phyloP scores from a whole-genome alignment of 2,888 invertebrate species.

The Apoda limacodes region DNA sequence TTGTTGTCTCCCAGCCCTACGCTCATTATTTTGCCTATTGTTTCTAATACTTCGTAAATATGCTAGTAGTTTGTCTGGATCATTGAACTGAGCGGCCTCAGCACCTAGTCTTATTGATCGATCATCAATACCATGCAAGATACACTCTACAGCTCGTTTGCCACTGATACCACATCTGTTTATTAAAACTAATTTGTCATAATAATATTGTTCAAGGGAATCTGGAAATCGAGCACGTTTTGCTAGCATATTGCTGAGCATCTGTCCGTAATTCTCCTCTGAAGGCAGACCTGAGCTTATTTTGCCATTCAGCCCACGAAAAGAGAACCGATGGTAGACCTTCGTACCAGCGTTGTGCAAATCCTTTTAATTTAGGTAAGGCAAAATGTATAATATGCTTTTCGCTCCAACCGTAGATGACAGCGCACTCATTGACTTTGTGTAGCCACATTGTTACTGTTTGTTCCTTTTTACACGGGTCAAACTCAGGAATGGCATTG shows the following conservation, averaged over 20 bases:
- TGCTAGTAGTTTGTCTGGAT: too few relatives aligned
- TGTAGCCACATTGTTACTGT: too few relatives aligned
- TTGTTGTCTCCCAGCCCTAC: too few relatives aligned
- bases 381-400: constrained; percentile 16
- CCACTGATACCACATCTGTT: constrained; percentile 10
- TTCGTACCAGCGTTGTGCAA: constrained; percentile 23
- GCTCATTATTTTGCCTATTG: too few relatives aligned
- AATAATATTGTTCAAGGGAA: constrained; percentile 13
- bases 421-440: too few relatives aligned
- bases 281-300: constrained; percentile 17
- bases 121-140: constrained; percentile 11
- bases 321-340: constrained; percentile 17
- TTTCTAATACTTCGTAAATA: too few relatives aligned
- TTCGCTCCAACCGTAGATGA: constrained; percentile 21
- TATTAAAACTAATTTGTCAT: constrained; percentile 15
- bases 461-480: too few relatives aligned
- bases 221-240: constrained; percentile 13
- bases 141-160: constrained; percentile 11
- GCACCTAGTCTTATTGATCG: constrained; percentile 9
- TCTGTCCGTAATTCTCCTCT: constrained; percentile 22
- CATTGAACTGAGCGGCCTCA: too few relatives aligned
- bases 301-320: constrained; percentile 23
- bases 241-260: constrained; percentile 21
- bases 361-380: constrained; percentile 17
- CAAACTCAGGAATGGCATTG: too few relatives aligned